Evolutionary conservation across 2,113 vertebrate species (phyloP).

Genomic region (Silurus meridionalis): DNA sequence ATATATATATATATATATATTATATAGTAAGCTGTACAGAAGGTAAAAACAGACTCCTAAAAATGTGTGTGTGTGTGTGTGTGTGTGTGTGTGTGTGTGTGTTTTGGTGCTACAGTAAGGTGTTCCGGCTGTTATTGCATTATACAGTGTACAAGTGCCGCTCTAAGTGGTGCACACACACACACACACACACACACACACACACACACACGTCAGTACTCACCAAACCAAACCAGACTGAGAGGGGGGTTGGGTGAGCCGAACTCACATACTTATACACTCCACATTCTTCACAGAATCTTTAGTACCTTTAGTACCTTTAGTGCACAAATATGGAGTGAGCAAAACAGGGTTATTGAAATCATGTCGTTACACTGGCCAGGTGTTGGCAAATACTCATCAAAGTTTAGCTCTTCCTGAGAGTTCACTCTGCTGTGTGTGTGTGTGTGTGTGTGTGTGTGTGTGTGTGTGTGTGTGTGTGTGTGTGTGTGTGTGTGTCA

Average conservation of each 20-base stretch:
- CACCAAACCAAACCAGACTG: conserved; percentile 24
- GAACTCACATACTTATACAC: background rate
- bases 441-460: conserved; percentile 36
- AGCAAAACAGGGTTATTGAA: conserved; percentile 17
- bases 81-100: background rate
- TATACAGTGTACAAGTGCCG: background rate
- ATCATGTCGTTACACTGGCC: conserved; percentile 25
- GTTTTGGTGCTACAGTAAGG: conserved; percentile 29
- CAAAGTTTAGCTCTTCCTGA: conserved; percentile 10
- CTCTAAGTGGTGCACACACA: conserved; percentile 34
- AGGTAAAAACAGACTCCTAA: too few relatives aligned
- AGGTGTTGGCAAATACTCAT: conserved; percentile 41
- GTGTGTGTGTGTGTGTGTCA: conserved; percentile 21
- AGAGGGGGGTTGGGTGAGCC: conserved; percentile 18
- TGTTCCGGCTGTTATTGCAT: conserved; percentile 35
- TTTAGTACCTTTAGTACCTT: conserved; percentile 9
- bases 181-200: conserved; percentile 31
- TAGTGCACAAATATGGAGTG: conserved; percentile 7
- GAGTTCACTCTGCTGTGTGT: conserved; percentile 34
- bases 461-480: conserved; percentile 21
- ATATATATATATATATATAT: too few relatives aligned
- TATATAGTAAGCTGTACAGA: too few relatives aligned
- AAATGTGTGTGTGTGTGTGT: background rate
- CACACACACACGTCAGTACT: conserved; percentile 3
- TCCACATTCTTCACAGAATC: background rate